These are phyloP conservation scores for Perognathus longimembris DNA, from an alignment of 2,113 vertebrate species.

Conservation along the genomic window DNA sequence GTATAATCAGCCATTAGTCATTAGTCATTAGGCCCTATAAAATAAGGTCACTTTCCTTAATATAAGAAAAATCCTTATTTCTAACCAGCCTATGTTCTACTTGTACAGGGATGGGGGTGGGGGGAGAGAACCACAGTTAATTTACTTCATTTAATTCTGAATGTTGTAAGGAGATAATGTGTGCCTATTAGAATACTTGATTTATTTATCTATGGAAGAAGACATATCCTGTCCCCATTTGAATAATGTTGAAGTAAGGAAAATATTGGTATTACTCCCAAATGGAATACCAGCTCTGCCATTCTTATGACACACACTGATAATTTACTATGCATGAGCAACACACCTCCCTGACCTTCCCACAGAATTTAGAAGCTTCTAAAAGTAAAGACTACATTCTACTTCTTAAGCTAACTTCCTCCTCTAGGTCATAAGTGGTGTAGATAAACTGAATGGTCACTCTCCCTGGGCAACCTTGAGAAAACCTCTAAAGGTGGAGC, in stretches of 20 bases:
- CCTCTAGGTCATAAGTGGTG: background rate
- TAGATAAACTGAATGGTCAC: conserved; percentile 46
- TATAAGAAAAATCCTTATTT: conserved; percentile 61
- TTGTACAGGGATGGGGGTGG: no score
- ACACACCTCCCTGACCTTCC: background rate
- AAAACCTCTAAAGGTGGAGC: conserved; percentile 6
- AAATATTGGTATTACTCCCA: background rate
- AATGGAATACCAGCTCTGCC: background rate
- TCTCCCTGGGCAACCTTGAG: conserved; percentile 33
- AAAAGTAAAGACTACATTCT: background rate
- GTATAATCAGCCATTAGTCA: conserved; percentile 73
- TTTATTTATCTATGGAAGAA: conserved; percentile 60
- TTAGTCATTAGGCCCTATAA: conserved; percentile 16
- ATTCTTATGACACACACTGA: background rate
- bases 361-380: background rate
- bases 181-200: conserved; percentile 52
- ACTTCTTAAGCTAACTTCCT: background rate
- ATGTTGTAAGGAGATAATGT: conserved; percentile 78
- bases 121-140: conserved; percentile 75
- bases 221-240: background rate
- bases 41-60: conserved; percentile 79
- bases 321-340: background rate
- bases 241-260: background rate
- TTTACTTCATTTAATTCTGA: conserved; percentile 84
- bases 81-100: conserved; percentile 72